Base-by-base conservation (phyloP, 2,888 invertebrate species). In the Drosophila mimica region DNA sequence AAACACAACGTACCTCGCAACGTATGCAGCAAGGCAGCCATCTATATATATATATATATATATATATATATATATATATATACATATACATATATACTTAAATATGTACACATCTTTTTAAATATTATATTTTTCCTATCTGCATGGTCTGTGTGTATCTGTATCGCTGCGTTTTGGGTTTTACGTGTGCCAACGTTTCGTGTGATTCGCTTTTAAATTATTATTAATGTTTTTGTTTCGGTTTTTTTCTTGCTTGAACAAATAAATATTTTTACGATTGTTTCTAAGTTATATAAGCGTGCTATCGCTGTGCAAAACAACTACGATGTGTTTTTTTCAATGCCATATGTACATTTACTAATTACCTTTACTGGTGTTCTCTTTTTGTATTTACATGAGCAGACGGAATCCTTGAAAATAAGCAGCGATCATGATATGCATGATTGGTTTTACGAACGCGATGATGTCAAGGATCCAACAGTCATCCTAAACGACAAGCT, bases 401-500 rank as follows among this genome's bases (percentile, higher is more conserved):
- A 96, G 96, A 94, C 95, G 89, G 96, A 96, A 80, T 95, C 95
- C 62, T 92, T 95, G 86, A 93, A 95, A 81, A 92, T 94, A 68
- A 93, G 93, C 80, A 95, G 95, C 73, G 96, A 96, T 91, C 94
- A 95, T 80, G 95, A 95, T 83, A 95, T 95, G 94, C 92, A 94
- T 73, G 95, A 95, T 93, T 96, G 96, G 96, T 94, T 96, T 89
- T 94, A 96, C 85, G 95, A 95, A 82, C 94, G 95, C 79, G 95
- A 95, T 79, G 95, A 95, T 91, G 94, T 94, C 72, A 95, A 95
- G 92, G 94, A 95, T 58, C 91, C 93, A 73, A 94, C 94, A 58
- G 96, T 98, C 75, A 96, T 98, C 62, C 94, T 98, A 34, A 97
- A 98, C 93, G 98, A 98, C 94, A 95, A 97, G 91, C 95, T 98